Percentiles rank a stretch among this genome's conserved stretches.
Conservation (phyloP, 2,113 vertebrate genomes). For the Carassius auratus region DNA sequence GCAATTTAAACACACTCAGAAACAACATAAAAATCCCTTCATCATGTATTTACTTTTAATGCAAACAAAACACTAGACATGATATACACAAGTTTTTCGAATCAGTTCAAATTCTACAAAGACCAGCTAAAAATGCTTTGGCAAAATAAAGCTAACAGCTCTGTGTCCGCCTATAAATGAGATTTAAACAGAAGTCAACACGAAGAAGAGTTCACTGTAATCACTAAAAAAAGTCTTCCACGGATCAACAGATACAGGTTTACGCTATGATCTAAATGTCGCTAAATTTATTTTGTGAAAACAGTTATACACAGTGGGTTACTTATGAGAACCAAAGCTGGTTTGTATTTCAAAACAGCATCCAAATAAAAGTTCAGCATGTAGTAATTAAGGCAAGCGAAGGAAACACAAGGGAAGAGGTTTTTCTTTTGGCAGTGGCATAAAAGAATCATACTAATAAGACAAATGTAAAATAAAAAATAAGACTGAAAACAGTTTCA, state of each 20-base stretch:
- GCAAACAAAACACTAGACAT: conserved; percentile 84
- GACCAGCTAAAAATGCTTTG: conserved; percentile 80
- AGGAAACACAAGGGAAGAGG: neutral
- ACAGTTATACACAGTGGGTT: neutral
- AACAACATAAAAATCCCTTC: neutral
- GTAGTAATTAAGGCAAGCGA: conserved; percentile 42
- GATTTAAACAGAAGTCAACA: neutral
- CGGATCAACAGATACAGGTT: neutral
- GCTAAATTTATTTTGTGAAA: neutral
- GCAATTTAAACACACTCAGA: neutral
- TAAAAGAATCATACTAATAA: conserved; percentile 17
- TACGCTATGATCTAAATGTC: neutral
- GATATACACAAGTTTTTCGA: conserved; percentile 73
- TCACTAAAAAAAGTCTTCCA: neutral
- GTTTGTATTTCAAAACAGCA: neutral
- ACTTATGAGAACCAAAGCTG: neutral
- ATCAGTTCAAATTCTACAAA: conserved; percentile 77
- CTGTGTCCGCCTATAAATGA: conserved; percentile 43
- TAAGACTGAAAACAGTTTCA: neutral
- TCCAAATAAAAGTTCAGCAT: conserved; percentile 26
- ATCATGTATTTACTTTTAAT: conserved; percentile 82
- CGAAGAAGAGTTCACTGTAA: neutral
- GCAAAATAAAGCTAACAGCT: conserved; percentile 72
- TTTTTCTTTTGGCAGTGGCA: conserved; percentile 10
- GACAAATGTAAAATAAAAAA: neutral